A percentile compares a stretch with the other conserved stretches of the same genome.
phyloP scores from a whole-genome alignment of 2,113 vertebrate genomes.

The Seriola rivoliana region DNA sequence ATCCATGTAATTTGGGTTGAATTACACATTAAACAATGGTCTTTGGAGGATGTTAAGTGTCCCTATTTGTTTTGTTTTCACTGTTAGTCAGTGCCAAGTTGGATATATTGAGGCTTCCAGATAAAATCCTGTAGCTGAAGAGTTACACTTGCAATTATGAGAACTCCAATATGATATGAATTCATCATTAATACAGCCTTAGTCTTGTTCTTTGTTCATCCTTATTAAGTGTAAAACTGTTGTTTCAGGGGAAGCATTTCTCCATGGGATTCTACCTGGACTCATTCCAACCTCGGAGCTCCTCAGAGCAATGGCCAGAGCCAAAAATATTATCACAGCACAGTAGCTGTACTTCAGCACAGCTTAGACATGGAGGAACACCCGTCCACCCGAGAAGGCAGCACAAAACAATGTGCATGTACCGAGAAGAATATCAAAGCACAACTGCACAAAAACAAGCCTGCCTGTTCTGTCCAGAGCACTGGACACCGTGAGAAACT shows the following conservation, averaged over 20 bases:
- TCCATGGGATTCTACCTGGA: conserved; percentile 27
- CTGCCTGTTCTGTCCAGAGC: conserved; percentile 32
- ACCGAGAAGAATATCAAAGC: conserved; percentile 52
- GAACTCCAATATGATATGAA: neutral
- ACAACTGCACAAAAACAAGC: conserved; percentile 53
- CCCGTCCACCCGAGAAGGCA: conserved; percentile 12
- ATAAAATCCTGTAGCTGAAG: neutral
- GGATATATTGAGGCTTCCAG: neutral
- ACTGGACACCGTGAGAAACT: conserved; percentile 19
- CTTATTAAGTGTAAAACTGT: neutral
- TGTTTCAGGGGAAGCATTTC: conserved; percentile 44
- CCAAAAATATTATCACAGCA: conserved; percentile 19
- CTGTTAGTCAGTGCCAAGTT: neutral
- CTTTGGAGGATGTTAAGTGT: no score
- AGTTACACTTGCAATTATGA: neutral
- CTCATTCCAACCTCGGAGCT: conserved; percentile 43
- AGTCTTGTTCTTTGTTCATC: neutral
- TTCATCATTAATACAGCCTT: neutral
- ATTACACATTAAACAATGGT: no score
- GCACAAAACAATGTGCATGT: conserved; percentile 20
- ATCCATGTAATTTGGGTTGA: no score
- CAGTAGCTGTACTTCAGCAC: conserved; percentile 25
- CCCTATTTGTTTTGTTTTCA: neutral
- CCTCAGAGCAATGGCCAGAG: conserved; percentile 1
- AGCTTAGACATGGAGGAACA: conserved; percentile 19